A percentile compares a stretch with the other conserved stretches of the same genome.
Conservation (phyloP, 2,888 invertebrate species). For the Crossocerus cetratus region DNA sequence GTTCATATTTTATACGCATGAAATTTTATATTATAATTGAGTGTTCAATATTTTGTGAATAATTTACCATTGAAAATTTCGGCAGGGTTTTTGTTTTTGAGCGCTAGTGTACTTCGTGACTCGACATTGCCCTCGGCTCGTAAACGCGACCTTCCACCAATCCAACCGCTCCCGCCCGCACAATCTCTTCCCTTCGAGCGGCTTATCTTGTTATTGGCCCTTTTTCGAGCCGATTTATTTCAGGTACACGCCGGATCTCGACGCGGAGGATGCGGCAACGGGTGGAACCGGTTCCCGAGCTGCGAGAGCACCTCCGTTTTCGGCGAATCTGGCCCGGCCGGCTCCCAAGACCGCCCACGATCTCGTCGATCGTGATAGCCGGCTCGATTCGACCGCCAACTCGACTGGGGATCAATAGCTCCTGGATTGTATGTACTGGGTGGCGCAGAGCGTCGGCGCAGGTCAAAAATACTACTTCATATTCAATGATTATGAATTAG, state of each 20-base stretch:
- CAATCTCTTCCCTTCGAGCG: background rate
- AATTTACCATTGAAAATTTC: no score
- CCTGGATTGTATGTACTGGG: constrained; percentile 4
- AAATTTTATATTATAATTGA: no score
- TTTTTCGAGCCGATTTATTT: no score
- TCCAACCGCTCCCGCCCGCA: no score
- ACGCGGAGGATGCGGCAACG: constrained; percentile 35
- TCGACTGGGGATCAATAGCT: constrained; percentile 31
- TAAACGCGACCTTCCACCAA: background rate
- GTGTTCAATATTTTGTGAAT: no score
- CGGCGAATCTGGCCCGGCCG: constrained; percentile 42
- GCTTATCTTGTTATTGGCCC: no score
- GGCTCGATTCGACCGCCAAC: constrained; percentile 25
- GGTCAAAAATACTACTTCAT: no score
- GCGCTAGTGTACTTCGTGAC: constrained; percentile 29
- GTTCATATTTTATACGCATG: no score
- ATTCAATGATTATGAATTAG: no score
- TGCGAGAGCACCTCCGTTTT: constrained; percentile 43
- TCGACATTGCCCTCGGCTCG: constrained; percentile 19
- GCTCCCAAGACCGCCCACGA: constrained; percentile 57
- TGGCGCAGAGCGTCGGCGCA: background rate
- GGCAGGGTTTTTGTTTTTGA: no score
- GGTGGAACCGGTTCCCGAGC: constrained; percentile 49
- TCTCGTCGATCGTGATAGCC: constrained; percentile 57
- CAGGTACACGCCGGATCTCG: constrained; percentile 14